These are phyloP conservation scores for Strigamia maritima DNA, from an alignment of 2,888 invertebrate genomes.

Conservation along the genomic window DNA sequence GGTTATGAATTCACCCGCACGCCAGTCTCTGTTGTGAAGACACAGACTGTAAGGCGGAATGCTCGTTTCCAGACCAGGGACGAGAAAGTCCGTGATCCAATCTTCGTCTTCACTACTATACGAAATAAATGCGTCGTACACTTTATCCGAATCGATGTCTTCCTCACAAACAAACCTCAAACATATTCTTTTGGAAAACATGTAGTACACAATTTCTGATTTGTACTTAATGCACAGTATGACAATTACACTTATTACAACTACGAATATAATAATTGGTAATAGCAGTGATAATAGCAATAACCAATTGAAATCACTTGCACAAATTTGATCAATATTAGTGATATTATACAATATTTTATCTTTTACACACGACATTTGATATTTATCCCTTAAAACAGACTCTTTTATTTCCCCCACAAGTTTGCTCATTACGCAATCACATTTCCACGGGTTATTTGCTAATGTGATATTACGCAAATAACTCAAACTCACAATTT, in stretches of 20 bases:
- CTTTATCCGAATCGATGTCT: no score
- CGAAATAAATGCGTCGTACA: no score
- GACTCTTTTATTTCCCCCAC: no score
- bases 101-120: background rate
- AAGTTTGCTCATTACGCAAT: background rate
- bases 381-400: background rate
- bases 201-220: background rate
- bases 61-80: background rate
- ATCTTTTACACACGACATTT: background rate
- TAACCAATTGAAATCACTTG: background rate
- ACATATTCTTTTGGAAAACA: no score
- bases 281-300: background rate
- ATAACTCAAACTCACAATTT: background rate
- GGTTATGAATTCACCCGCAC: background rate
- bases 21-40: no score
- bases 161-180: no score
- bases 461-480: background rate
- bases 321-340: background rate
- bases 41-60: no score
- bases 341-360: background rate
- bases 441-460: background rate
- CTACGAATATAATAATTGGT: background rate
- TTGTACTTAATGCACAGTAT: background rate
- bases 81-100: background rate
- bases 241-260: background rate